Conservation (phyloP, 2,888 invertebrate genomes). For the Gisinianus flammeolus region DNA sequence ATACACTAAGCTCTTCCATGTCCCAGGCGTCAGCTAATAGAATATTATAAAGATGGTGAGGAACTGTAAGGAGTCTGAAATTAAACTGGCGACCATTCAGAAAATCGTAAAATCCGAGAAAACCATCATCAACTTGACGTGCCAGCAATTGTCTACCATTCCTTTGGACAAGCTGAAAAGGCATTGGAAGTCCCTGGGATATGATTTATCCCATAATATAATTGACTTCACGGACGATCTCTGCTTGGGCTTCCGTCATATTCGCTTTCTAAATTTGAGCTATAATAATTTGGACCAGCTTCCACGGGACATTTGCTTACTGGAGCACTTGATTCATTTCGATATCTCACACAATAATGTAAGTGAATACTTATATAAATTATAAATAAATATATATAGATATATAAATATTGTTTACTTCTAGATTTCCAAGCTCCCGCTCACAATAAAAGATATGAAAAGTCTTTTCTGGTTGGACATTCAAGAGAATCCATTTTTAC, state of each 20-base stretch:
- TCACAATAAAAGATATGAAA: neutral
- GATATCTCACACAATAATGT: conserved; percentile 19
- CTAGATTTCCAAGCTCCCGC: conserved; percentile 12
- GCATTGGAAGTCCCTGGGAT: conserved; percentile 13
- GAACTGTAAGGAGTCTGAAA: too few relatives aligned
- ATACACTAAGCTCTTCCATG: too few relatives aligned
- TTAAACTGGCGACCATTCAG: too few relatives aligned
- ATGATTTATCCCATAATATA: conserved; percentile 21
- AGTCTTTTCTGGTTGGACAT: conserved; percentile 15
- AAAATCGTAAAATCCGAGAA: too few relatives aligned
- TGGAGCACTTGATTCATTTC: conserved; percentile 11
- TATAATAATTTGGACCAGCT: neutral
- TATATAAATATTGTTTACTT: neutral
- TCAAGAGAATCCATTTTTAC: neutral
- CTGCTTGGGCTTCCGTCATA: neutral
- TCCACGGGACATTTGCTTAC: conserved; percentile 11
- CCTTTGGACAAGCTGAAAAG: neutral
- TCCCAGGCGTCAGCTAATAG: too few relatives aligned
- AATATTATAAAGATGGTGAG: too few relatives aligned
- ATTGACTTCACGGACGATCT: conserved; percentile 15
- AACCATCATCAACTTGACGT: neutral
- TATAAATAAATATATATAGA: neutral
- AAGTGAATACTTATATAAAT: neutral
- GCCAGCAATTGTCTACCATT: neutral
- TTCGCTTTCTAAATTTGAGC: conserved; percentile 24